A percentile compares a stretch with the other conserved stretches of the same genome.
phyloP scores from a whole-genome alignment of 1,140 invertebrate genomes.

The Colletes latitarsis region DNA sequence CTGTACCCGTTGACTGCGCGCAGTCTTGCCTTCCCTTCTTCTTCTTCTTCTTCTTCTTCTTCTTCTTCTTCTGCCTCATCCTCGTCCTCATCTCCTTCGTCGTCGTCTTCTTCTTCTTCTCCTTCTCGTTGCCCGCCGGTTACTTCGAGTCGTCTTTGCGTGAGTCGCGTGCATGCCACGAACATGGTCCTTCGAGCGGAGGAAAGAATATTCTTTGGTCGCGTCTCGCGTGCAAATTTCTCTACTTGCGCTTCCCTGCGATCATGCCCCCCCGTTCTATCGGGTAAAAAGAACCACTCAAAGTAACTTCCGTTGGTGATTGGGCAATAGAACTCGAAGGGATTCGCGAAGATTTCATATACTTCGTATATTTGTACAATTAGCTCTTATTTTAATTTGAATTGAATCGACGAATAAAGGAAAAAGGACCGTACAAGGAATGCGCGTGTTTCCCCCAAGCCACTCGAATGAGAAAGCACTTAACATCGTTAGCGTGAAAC shows the following conservation, averaged over 20 bases:
- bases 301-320: too few species aligned
- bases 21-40: conserved; percentile 40
- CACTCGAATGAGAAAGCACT: too few species aligned
- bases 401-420: too few species aligned
- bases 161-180: conserved; percentile 57
- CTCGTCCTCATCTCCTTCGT: conserved; percentile 5
- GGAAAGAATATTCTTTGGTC: conserved; percentile 25
- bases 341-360: too few species aligned
- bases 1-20: conserved; percentile 62
- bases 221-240: neutral
- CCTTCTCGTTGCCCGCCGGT: conserved; percentile 19
- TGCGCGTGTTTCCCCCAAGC: too few species aligned
- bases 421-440: too few species aligned
- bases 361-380: too few species aligned
- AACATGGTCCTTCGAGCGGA: neutral
- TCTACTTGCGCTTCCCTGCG: neutral
- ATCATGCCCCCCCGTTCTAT: neutral
- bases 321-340: too few species aligned
- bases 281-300: too few species aligned
- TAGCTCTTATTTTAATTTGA: too few species aligned
- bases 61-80: conserved; percentile 18
- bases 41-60: conserved; percentile 27
- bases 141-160: conserved; percentile 13
- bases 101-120: neutral
- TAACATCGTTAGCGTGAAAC: neutral